Base-by-base conservation (phyloP, 2,888 invertebrate species). In the Polyommatus icarus region DNA sequence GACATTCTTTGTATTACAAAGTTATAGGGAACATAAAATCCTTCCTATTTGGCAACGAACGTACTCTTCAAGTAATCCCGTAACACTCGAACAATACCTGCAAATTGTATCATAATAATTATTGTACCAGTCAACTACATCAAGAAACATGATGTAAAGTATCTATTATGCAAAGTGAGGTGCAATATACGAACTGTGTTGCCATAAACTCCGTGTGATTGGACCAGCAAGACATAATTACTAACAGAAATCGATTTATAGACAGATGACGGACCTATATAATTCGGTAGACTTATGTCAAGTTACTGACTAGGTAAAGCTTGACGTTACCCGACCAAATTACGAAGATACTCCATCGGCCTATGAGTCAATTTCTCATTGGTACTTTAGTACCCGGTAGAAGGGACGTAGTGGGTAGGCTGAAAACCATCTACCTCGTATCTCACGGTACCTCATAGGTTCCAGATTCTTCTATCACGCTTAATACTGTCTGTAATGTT, bases 171-270 rank as follows among this genome's bases (percentile, higher is more conserved):
- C 59, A 8, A 12, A 59, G 10, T 20, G 3, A 1, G 8, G n/a
- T 59, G 20, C 3, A 20, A 32, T n/a, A 12, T 20, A 46, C 15
- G 3, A 75, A 80, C 82, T 81, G 82, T 82, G 82, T 81, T 82
- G 82, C 80, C 80, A 79, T 78, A 46, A 76, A 20, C 71, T 50
- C 77, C 79, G 78, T 81, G 82, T 80, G 82, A 77, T 78, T 77
- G 76, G 82, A 82, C 80, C 82, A 82, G 61, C 18, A 18, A 46
- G 29, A 76, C 18, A 59, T 12, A 50, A 54, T 1, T 54, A 46
- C 46, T 3, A 10, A 46, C 10, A 46, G 46, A 46, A 46, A 46
- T 46, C 10, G 10, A 46, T 10, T 10, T 46, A 10, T 12, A 46
- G 3, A 12, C 46, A 46, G 3, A 46, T 46, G 46, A 3, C 10